Evolutionary conservation across 1,140 invertebrate genomes (phyloP).

Genomic region (Drosophila murphyi): DNA sequence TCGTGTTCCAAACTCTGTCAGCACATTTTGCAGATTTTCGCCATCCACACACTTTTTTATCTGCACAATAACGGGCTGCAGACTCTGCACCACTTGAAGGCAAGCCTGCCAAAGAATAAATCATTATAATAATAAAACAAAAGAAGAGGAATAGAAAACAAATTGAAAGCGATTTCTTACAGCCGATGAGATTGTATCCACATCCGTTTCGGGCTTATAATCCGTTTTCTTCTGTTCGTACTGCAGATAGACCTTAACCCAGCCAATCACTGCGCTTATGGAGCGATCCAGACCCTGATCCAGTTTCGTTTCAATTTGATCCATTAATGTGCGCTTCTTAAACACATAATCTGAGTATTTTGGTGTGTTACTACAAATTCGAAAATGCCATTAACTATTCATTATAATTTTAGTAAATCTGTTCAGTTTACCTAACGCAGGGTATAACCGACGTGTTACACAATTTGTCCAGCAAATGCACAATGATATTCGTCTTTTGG

Average conservation of each 20-base stretch:
- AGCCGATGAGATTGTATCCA: constrained; percentile 90
- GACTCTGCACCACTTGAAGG: constrained; percentile 93
- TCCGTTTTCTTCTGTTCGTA: constrained; percentile 98
- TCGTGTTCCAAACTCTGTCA: constrained; percentile 95
- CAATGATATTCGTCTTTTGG: constrained; percentile 97
- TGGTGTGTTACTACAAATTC: constrained; percentile 90
- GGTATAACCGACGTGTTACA: constrained; percentile 96
- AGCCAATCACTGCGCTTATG: constrained; percentile 94
- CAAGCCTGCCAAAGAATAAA: constrained; percentile 89
- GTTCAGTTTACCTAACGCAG: constrained; percentile 90
- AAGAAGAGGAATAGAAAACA: constrained; percentile 76
- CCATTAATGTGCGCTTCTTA: constrained; percentile 93
- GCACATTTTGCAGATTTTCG: constrained; percentile 94
- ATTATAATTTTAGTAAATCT: background rate
- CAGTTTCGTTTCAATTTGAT: constrained; percentile 96
- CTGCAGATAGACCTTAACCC: constrained; percentile 95
- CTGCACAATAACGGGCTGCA: constrained; percentile 90
- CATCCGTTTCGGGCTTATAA: constrained; percentile 96
- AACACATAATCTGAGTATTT: constrained; percentile 94
- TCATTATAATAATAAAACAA: constrained; percentile 64
- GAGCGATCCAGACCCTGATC: constrained; percentile 95
- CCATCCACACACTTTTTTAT: constrained; percentile 96
- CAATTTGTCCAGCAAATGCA: constrained; percentile 97
- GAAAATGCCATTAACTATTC: background rate
- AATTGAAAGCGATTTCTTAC: constrained; percentile 81